phyloP scores from a whole-genome alignment of 2,113 vertebrate genomes.

The Vulpes lagopus region DNA sequence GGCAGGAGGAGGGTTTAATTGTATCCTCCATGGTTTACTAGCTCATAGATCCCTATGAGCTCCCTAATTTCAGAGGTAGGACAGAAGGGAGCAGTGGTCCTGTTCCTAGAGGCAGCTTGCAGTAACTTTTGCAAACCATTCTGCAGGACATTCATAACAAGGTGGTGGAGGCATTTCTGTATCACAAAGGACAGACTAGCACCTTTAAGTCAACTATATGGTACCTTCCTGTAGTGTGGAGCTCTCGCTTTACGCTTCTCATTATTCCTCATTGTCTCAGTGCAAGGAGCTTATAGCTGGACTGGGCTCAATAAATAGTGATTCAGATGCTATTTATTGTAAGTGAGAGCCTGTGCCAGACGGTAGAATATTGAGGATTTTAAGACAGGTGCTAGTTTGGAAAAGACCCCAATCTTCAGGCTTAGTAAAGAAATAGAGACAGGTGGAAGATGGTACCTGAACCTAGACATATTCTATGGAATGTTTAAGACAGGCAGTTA shows the following conservation, averaged over 20 bases:
- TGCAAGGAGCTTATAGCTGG: neutral
- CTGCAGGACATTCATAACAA: neutral
- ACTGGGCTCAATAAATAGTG: neutral
- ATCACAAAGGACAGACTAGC: neutral
- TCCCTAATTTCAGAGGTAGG: neutral
- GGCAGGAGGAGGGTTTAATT: neutral
- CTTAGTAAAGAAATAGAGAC: neutral
- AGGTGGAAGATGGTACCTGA: neutral
- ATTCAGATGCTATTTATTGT: neutral
- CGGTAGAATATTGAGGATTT: slow-evolving; percentile 12
- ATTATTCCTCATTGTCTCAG: neutral
- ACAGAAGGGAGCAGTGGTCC: neutral
- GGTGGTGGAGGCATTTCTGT: neutral
- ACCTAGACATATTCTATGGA: slow-evolving; percentile 61
- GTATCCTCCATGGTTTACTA: neutral
- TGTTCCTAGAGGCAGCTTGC: neutral
- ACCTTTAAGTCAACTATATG: neutral
- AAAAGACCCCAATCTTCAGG: neutral
- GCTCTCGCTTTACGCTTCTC: neutral
- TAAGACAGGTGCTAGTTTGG: neutral
- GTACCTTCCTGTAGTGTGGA: neutral
- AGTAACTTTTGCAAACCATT: neutral
- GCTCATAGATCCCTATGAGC: neutral
- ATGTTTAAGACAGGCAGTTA: slow-evolving; percentile 45
- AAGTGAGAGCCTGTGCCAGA: neutral